These are phyloP conservation scores for Zapus hudsonius DNA, from an alignment of 2,113 vertebrate genomes.

Conservation along the genomic window DNA sequence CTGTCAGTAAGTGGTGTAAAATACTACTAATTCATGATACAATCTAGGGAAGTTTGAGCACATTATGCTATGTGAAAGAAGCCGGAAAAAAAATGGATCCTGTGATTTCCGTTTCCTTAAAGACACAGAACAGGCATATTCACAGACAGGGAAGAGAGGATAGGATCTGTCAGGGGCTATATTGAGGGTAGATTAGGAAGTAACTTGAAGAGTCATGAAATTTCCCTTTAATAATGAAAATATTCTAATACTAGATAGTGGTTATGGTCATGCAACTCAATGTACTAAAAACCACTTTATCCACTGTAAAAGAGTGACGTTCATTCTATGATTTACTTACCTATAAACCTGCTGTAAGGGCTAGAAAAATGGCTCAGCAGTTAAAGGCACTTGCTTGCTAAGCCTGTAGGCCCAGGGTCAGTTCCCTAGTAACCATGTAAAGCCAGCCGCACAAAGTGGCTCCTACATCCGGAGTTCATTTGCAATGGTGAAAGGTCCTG, in stretches of 20 bases:
- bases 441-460: too few relatives aligned
- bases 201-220: background rate
- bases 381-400: too few relatives aligned
- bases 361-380: too few relatives aligned
- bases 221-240: slow-evolving; percentile 1
- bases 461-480: too few relatives aligned
- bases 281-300: background rate
- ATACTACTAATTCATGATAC: background rate
- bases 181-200: background rate
- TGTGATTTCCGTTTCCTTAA: background rate
- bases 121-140: background rate
- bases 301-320: background rate
- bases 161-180: background rate
- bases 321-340: background rate
- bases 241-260: background rate
- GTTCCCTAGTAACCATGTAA: too few relatives aligned
- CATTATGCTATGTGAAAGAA: background rate
- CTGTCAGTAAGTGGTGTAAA: background rate
- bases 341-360: background rate
- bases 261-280: background rate
- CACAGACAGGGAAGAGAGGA: background rate
- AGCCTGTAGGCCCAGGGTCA: too few relatives aligned
- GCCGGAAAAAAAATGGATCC: background rate
- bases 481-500: too few relatives aligned
- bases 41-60: background rate